Evolutionary conservation across 2,797 vertebrate species (phyloP).

Genomic region (Pelodytes ibericus): DNA sequence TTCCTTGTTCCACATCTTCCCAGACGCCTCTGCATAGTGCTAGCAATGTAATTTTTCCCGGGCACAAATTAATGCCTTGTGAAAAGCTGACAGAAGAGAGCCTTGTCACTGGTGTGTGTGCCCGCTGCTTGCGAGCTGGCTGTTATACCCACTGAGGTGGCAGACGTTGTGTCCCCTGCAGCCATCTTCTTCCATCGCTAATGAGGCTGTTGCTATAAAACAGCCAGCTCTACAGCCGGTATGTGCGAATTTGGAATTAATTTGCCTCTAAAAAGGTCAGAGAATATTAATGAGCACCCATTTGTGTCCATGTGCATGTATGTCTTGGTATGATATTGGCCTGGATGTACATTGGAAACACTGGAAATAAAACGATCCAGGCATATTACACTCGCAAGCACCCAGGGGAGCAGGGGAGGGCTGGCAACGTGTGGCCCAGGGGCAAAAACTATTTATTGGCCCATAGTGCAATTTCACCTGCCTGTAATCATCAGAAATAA

Average conservation of each 20-base stretch:
- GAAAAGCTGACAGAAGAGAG: conserved; percentile 88
- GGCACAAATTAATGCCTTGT: conserved; percentile 86
- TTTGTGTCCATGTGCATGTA: conserved; percentile 35
- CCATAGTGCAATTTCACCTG: no score
- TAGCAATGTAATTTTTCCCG: conserved; percentile 72
- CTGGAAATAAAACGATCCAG: neutral
- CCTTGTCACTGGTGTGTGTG: conserved; percentile 72
- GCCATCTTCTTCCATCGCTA: conserved; percentile 73
- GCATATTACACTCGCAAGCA: neutral
- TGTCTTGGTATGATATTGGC: conserved; percentile 25
- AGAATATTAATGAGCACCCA: conserved; percentile 41
- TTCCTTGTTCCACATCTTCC: no score
- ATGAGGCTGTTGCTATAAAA: conserved; percentile 76
- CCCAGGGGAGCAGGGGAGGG: no score
- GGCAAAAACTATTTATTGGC: no score
- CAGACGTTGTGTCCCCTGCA: conserved; percentile 73
- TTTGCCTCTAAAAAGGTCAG: conserved; percentile 63
- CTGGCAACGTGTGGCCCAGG: no score
- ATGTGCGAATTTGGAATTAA: conserved; percentile 78
- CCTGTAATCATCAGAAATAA: no score
- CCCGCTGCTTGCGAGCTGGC: conserved; percentile 69
- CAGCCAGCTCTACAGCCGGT: conserved; percentile 71
- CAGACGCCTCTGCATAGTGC: conserved; percentile 60
- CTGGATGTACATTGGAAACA: neutral
- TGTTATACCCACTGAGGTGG: conserved; percentile 73